phyloP scores from a whole-genome alignment of 1,140 invertebrate genomes.

The Gryllus bimaculatus region DNA sequence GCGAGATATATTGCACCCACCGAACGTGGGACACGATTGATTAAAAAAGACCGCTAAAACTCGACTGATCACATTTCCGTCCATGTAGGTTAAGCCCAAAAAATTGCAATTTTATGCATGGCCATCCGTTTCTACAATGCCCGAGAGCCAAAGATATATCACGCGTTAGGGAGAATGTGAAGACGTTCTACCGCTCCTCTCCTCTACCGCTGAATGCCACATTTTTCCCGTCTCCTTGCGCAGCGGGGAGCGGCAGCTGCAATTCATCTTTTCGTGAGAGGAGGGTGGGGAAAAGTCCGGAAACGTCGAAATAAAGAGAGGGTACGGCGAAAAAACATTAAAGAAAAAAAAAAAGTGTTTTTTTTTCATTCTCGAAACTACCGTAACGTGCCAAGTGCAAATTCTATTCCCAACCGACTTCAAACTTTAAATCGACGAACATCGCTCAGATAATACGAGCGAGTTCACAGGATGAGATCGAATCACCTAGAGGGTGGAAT shows the following conservation, averaged over 20 bases:
- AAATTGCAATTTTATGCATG: slow-evolving; percentile 5
- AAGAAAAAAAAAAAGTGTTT: not conserved
- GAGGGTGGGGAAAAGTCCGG: not conserved
- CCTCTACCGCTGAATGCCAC: not conserved
- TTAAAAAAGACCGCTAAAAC: not conserved
- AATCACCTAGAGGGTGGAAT: too few species aligned
- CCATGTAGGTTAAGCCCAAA: not conserved
- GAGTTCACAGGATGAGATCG: too few species aligned
- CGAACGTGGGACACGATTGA: not conserved
- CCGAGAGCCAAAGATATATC: not conserved
- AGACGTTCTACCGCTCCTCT: not conserved
- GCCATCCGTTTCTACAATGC: not conserved
- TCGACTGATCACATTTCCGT: slow-evolving; percentile 3
- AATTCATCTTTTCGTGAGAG: not conserved
- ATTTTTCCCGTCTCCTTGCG: not conserved
- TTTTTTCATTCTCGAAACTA: not conserved
- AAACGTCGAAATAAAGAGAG: not conserved
- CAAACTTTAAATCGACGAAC: too few species aligned
- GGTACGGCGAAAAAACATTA: too few species aligned
- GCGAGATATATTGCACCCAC: not conserved
- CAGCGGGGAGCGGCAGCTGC: not conserved
- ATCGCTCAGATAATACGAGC: too few species aligned
- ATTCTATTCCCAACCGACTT: not conserved
- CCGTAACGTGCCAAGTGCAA: not conserved
- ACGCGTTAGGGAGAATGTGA: not conserved